phyloP scores from a whole-genome alignment of 2,888 invertebrate species.

The Lepidocyrtinus sp. region DNA sequence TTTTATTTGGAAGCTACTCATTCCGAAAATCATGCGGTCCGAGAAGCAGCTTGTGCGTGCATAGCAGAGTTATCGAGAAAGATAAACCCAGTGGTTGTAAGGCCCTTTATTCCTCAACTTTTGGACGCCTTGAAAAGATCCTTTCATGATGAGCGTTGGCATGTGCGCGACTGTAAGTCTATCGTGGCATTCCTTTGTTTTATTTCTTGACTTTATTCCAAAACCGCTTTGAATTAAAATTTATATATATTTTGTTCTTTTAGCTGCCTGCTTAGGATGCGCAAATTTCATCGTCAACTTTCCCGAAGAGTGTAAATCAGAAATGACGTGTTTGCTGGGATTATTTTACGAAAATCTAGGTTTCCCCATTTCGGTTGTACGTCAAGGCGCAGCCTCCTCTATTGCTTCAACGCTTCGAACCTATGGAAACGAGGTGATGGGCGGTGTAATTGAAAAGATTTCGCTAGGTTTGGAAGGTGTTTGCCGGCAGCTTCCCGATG shows the following conservation, averaged over 20 bases:
- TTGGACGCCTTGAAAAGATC: conserved; percentile 74
- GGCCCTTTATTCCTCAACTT: conserved; percentile 73
- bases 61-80: conserved; percentile 76
- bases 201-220: conserved; percentile 20
- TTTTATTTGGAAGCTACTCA: conserved; percentile 74
- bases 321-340: conserved; percentile 73
- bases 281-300: conserved; percentile 75
- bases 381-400: conserved; percentile 76
- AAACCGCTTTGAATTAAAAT: neutral
- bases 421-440: conserved; percentile 72
- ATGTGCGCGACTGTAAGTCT: conserved; percentile 75
- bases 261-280: conserved; percentile 76
- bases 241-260: conserved; percentile 1
- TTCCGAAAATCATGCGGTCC: conserved; percentile 76
- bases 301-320: conserved; percentile 73
- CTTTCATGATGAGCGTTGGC: conserved; percentile 76
- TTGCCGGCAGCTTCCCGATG: conserved; percentile 72
- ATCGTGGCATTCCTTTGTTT: neutral
- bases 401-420: conserved; percentile 73
- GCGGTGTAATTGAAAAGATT: conserved; percentile 72
- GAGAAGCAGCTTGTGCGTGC: conserved; percentile 77
- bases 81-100: conserved; percentile 71
- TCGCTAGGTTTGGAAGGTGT: conserved; percentile 73
- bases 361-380: conserved; percentile 75
- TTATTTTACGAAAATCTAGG: conserved; percentile 73